phyloP scores from a whole-genome alignment of 2,113 vertebrate genomes.

The Myxocyprinus asiaticus region DNA sequence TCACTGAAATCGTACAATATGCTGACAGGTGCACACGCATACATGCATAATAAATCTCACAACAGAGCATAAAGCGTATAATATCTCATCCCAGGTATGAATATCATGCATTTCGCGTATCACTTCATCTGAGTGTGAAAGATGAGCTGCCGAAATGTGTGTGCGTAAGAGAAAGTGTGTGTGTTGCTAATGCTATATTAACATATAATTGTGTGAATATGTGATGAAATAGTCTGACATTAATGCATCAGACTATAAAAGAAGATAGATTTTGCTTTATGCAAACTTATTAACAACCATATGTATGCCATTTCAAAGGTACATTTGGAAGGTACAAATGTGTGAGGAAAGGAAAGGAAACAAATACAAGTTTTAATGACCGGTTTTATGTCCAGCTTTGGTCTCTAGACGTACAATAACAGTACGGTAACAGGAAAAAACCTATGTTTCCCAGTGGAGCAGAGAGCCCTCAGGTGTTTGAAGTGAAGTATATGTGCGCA shows the following conservation, averaged over 20 bases:
- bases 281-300: not conserved
- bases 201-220: conserved; percentile 28
- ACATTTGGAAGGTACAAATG: too few species aligned
- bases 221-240: not conserved
- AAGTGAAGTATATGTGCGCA: too few species aligned
- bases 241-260: conserved; percentile 22
- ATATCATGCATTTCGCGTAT: not conserved
- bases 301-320: not conserved
- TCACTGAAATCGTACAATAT: not conserved
- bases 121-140: conserved; percentile 18
- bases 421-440: too few species aligned
- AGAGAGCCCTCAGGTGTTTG: too few species aligned
- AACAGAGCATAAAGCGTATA: not conserved
- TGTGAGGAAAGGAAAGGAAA: too few species aligned
- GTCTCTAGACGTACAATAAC: too few species aligned
- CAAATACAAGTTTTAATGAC: too few species aligned
- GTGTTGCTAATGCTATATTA: conserved; percentile 14
- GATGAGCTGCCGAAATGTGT: not conserved
- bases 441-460: too few species aligned
- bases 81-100: not conserved
- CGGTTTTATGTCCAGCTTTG: too few species aligned
- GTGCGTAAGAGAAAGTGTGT: not conserved
- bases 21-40: conserved; percentile 8
- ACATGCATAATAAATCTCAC: not conserved
- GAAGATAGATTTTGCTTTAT: not conserved